These are phyloP conservation scores for Hippocampus abdominalis DNA, from an alignment of 2,113 vertebrate genomes.

Conservation along the genomic window DNA sequence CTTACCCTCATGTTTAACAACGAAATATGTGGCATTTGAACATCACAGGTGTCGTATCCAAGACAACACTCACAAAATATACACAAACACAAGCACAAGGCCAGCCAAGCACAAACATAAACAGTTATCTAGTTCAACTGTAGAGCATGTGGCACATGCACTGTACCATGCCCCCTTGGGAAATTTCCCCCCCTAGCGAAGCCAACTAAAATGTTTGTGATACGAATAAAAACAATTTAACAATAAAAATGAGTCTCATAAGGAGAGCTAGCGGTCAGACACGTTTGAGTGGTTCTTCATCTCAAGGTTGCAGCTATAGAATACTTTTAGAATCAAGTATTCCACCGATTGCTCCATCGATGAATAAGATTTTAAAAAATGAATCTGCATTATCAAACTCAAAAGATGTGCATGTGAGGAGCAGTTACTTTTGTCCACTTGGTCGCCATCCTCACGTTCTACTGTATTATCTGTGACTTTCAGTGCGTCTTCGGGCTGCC, in stretches of 20 bases:
- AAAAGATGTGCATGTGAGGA: no score
- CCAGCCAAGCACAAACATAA: constrained; percentile 23
- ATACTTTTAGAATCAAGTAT: neutral
- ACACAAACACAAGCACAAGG: constrained; percentile 2
- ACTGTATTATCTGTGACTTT: neutral
- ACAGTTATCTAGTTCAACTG: constrained; percentile 13
- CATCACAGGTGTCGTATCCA: constrained; percentile 33
- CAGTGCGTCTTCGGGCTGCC: neutral
- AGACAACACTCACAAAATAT: constrained; percentile 17
- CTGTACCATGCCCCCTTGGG: neutral
- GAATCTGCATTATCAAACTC: neutral
- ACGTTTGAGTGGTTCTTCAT: neutral
- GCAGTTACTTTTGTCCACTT: neutral
- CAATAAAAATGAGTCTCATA: neutral
- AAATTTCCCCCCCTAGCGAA: neutral
- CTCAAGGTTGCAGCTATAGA: neutral
- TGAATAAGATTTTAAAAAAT: neutral
- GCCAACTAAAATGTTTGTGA: neutral
- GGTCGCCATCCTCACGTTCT: neutral
- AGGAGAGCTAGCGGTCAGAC: neutral
- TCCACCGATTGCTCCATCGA: neutral
- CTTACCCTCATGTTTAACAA: constrained; percentile 49
- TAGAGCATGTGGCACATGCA: constrained; percentile 7
- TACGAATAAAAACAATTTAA: neutral
- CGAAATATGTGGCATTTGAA: constrained; percentile 48